Base-by-base conservation (phyloP, 2,888 invertebrate genomes). In the Mechanitis messenoides region DNA sequence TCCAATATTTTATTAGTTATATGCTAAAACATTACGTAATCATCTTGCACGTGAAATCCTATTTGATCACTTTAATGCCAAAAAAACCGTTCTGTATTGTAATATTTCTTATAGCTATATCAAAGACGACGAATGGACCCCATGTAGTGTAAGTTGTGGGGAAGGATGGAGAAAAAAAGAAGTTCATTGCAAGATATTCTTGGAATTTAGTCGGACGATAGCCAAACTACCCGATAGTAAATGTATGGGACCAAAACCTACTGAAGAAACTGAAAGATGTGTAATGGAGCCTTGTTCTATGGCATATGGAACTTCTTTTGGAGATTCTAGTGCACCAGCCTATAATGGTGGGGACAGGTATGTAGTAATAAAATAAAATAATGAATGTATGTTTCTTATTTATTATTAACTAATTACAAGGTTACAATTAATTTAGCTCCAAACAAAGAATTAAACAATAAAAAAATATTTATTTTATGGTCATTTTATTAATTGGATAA, bases 151-250 rank as follows among this genome's bases (percentile, higher is more conserved):
- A 0, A 94, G 95, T 0, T 98, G 98, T 79, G 98, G 98, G 1
- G 95, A 96, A 79, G 98, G 98, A 0, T 91, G 95, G 71, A 91
- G 95, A n/a, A 94, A 93, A 68, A 93, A 98, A 45, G 93, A 94
- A 72, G 97, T 97, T n/a, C 94, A 95, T 72, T 99, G 99, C 89
- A 97, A 96, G 90, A 97, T 98, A 74, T 97, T 96, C 85, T 90
- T 98, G 66, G 97, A 97, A 82, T 97, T 97, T 83, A 96, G 97
- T 62, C 92, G 95, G 70, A 97, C 97, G 0, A 94, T 96, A 59
- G 96, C 96, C 4, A 95, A 95, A 70, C 90, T 98, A 9, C 96
- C 97, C 0, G 97, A 98, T 77, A 92, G 93, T 59, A 94, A 97
- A 76, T 98, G 98, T 78, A 93, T 94, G 72, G 97, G 97, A 0